Evolutionary conservation across 2,113 vertebrate genomes (phyloP).

Genomic region (Meleagris gallopavo): DNA sequence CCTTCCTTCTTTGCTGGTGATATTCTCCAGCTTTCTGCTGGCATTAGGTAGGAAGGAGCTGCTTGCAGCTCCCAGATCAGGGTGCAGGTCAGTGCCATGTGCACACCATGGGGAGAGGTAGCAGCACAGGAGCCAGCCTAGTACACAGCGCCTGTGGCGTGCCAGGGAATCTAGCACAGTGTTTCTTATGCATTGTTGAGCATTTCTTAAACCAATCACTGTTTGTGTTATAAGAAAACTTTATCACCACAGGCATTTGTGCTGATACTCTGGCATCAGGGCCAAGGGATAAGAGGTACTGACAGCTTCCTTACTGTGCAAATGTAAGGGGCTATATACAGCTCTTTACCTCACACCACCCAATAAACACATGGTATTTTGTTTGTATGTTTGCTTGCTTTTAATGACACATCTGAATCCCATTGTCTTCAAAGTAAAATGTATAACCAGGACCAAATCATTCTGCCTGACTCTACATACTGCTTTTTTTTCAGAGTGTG

Average conservation of each 20-base stretch:
- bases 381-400: neutral
- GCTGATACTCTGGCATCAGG: neutral
- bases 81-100: neutral
- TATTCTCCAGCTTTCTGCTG: neutral
- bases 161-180: neutral
- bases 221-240: neutral
- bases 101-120: neutral
- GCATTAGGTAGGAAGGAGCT: neutral
- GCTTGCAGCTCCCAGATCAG: neutral
- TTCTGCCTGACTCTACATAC: neutral
- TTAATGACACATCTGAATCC: neutral
- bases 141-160: accelerated
- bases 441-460: neutral
- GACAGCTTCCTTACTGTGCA: neutral
- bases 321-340: neutral
- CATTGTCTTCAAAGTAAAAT: neutral
- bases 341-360: neutral
- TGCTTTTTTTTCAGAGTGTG: neutral
- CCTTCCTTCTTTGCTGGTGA: neutral
- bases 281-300: neutral
- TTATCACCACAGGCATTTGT: neutral
- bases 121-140: neutral
- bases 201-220: neutral
- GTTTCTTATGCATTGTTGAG: neutral
- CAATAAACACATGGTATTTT: neutral